A percentile compares a stretch with the other conserved stretches of the same genome.
phyloP scores from a whole-genome alignment of 2,888 invertebrate species.

The Megalurothrips usitatus region DNA sequence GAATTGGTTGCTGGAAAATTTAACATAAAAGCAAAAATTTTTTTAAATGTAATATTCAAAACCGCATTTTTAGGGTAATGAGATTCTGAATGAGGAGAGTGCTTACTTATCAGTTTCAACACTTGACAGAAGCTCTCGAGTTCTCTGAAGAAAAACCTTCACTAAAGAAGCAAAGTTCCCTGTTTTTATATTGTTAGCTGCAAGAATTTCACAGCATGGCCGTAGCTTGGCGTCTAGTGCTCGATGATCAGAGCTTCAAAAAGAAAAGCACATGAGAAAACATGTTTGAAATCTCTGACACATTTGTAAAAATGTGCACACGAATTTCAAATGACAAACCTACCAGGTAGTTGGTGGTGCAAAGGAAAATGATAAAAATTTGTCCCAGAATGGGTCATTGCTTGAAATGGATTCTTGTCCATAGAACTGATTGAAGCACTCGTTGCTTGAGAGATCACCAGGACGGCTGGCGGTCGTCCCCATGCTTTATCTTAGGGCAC shows the following conservation, averaged over 20 bases:
- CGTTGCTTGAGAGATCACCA: conserved; percentile 75
- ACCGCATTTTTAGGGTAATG: conserved; percentile 25
- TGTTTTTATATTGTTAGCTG: conserved; percentile 79
- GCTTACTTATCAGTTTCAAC: conserved; percentile 85
- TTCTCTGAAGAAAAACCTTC: conserved; percentile 75
- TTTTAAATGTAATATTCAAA: conserved; percentile 30
- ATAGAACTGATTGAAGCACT: conserved; percentile 72
- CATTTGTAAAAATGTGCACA: conserved; percentile 12
- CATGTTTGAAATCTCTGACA: neutral
- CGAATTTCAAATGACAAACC: conserved; percentile 41
- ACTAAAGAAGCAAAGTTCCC: conserved; percentile 88
- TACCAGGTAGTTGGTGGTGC: conserved; percentile 72
- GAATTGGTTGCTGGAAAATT: conserved; percentile 60
- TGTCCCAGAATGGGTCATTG: conserved; percentile 92
- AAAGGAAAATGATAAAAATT: conserved; percentile 85
- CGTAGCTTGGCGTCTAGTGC: conserved; percentile 77
- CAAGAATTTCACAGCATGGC: conserved; percentile 64
- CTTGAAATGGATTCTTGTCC: conserved; percentile 73
- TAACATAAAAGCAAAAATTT: conserved; percentile 32
- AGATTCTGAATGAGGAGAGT: conserved; percentile 18
- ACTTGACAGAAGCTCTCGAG: conserved; percentile 76
- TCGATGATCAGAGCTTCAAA: conserved; percentile 69
- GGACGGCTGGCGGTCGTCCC: conserved; percentile 76
- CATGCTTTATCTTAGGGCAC: conserved; percentile 51
- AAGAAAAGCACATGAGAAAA: conserved; percentile 32